These are phyloP conservation scores for Columba janthina DNA, from an alignment of 2,113 vertebrate genomes.

Conservation along the genomic window DNA sequence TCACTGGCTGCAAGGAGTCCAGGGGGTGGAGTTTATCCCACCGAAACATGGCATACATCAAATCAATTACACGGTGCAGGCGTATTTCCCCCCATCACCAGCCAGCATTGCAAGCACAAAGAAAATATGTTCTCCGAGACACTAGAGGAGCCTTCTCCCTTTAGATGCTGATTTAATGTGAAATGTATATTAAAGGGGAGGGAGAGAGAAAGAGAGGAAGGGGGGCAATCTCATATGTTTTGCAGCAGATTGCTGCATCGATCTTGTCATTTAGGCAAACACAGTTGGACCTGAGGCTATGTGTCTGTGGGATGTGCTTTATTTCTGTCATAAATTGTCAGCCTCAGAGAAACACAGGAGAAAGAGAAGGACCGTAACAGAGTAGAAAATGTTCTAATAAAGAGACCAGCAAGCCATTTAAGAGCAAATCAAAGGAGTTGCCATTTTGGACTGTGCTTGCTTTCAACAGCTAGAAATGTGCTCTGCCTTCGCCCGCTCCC, in stretches of 20 bases:
- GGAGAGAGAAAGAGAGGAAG: background rate
- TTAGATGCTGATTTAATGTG: slow-evolving; percentile 43
- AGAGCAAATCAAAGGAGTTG: background rate
- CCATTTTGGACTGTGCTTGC: background rate
- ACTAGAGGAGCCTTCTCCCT: background rate
- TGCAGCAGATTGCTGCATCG: slow-evolving; percentile 8
- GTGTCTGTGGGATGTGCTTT: background rate
- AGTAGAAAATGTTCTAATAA: background rate
- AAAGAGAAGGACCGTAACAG: background rate
- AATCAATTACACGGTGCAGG: background rate
- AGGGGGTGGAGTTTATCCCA: background rate
- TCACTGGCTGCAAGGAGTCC: background rate
- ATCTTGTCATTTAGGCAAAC: slow-evolving; percentile 20
- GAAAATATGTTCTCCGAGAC: background rate
- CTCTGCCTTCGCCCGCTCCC: background rate
- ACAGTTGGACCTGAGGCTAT: slow-evolving; percentile 1
- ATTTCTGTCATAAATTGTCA: background rate
- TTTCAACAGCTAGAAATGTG: background rate
- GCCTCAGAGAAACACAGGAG: background rate
- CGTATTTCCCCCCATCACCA: background rate
- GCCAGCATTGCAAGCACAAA: background rate
- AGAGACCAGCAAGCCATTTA: background rate
- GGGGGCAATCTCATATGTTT: background rate
- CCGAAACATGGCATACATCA: background rate
- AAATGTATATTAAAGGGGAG: background rate